Conservation (phyloP, 2,797 vertebrate species). For the Oreonectes daqikongensis region DNA sequence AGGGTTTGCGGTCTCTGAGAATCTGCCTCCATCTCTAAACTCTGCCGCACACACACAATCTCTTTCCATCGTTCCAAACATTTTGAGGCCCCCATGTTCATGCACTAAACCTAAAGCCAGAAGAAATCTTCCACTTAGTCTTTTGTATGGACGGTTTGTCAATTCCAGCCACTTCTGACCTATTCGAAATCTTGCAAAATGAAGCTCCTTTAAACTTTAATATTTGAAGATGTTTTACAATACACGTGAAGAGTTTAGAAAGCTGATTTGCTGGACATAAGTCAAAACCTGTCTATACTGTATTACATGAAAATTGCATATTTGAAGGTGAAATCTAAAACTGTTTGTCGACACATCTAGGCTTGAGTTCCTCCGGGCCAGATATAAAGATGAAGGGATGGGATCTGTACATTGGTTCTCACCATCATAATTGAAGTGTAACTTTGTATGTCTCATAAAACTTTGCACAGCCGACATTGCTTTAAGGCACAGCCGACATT, state of each 20-base stretch:
- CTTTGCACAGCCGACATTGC: constrained; percentile 6
- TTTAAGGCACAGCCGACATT: constrained; percentile 13
- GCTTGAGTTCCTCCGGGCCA: constrained; percentile 43
- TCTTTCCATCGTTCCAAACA: constrained; percentile 32
- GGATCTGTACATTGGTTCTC: constrained; percentile 27
- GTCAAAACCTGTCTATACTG: constrained; percentile 11
- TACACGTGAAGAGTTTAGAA: not conserved
- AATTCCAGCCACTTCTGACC: not conserved
- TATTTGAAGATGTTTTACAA: not conserved
- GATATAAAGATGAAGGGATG: constrained; percentile 18
- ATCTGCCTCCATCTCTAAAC: constrained; percentile 45
- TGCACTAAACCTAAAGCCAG: constrained; percentile 35
- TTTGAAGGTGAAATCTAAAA: constrained; percentile 29
- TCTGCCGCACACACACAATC: constrained; percentile 28
- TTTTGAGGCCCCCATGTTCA: constrained; percentile 16
- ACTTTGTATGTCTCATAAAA: constrained; percentile 29
- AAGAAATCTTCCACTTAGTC: constrained; percentile 11
- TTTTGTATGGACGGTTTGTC: not conserved
- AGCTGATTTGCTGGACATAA: not conserved
- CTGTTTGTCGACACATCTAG: constrained; percentile 31
- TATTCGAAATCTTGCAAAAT: not conserved
- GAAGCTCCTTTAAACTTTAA: not conserved
- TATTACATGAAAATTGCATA: constrained; percentile 26
- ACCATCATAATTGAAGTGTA: constrained; percentile 31
- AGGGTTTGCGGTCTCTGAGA: constrained; percentile 52